Evolutionary conservation across 2,113 vertebrate species (phyloP), one percentile per base, ranked within the genome.

Genomic region (Andinoacara biseriatus): DNA sequence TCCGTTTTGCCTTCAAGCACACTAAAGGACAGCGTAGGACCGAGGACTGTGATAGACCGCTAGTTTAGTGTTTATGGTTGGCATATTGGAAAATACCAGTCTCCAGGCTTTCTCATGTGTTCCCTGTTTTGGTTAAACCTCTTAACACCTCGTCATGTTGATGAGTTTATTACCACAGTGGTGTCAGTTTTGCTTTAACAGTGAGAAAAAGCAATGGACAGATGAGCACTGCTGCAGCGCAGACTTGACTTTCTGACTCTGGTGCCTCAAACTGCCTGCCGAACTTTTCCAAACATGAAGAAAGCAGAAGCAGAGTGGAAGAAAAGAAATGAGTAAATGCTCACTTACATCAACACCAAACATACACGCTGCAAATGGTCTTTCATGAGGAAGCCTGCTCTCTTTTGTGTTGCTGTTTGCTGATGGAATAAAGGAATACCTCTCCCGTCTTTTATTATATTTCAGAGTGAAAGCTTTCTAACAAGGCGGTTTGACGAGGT

Each of bases 331-430:
- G 77, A 86, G 59, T 82, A 58, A 87, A 86, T 82, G 57, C 75
- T 92, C 79, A 82, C 92, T 78, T 83, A 58, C 33, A 74, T 78
- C 57, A 87, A 92, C 79, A 67, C 85, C 78, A 86, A 92, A 93
- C 90, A 89, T 81, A 91, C 93, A 91, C 67, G 46, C 76, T 85
- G 80, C 78, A 91, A 92, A 92, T 90, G 29, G 92, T 92, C 77
- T 82, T 83, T 86, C 62, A 82, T 72, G 61, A 78, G 79, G 87
- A 90, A 84, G 90, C 76, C 82, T 86, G 83, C 82, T 76, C 81
- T 90, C 81, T 72, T 89, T 78, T 85, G 63, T 81, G 57, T 61
- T 76, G 65, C 35, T 29, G 9, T 88, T 82, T 90, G 85, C 58
- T 57, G 74, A 76, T 49, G 46, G 54, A 69, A 63, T 78, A 63